These are phyloP conservation scores for Nematolebias whitei DNA, from an alignment of 2,113 vertebrate species.

Conservation along the genomic window DNA sequence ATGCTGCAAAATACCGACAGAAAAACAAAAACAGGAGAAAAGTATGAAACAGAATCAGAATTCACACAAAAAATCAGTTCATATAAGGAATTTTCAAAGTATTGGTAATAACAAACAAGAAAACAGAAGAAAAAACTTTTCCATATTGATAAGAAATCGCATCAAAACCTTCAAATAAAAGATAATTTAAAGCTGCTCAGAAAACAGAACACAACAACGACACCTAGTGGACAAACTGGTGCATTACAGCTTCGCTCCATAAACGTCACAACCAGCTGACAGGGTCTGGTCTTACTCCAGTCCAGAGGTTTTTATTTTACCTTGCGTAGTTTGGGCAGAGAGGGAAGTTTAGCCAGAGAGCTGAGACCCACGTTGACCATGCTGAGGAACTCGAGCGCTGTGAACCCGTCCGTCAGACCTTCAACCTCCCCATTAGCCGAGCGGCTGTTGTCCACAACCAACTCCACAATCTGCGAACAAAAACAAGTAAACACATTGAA, in stretches of 20 bases:
- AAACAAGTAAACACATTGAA: not conserved
- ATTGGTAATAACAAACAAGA: no score
- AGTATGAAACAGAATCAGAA: no score
- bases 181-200: no score
- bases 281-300: no score
- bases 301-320: slow-evolving; percentile 59
- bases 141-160: no score
- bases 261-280: not conserved
- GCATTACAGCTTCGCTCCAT: not conserved
- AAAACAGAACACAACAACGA: not conserved
- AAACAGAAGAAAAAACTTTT: no score
- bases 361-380: slow-evolving; percentile 93
- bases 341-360: slow-evolving; percentile 91
- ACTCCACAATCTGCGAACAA: slow-evolving; percentile 86
- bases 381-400: slow-evolving; percentile 93
- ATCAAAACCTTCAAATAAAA: no score
- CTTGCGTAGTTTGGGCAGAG: slow-evolving; percentile 95
- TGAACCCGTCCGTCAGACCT: slow-evolving; percentile 91
- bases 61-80: no score
- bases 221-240: not conserved
- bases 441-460: slow-evolving; percentile 94
- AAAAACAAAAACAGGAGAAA: no score
- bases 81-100: no score
- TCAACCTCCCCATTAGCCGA: slow-evolving; percentile 91
- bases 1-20: no score